Evolutionary conservation across 2,113 vertebrate genomes (phyloP).

Genomic region (Microcebus griseorufus): DNA sequence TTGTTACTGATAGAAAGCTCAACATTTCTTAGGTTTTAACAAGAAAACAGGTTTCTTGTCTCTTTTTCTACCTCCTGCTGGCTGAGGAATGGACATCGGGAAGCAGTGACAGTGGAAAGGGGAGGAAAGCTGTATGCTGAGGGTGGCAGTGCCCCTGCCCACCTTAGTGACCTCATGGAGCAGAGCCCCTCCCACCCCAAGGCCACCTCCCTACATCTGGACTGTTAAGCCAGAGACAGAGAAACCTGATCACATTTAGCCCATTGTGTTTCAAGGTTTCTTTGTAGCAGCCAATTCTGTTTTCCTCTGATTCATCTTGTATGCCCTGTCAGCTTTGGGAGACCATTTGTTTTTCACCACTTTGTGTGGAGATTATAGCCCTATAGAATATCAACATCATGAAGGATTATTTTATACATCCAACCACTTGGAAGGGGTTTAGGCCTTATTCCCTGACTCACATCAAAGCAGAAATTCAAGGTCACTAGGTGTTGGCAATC

Average conservation of each 20-base stretch:
- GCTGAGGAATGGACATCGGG: too few species aligned
- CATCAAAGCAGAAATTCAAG: background rate
- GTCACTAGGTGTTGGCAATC: background rate
- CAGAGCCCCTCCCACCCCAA: too few species aligned
- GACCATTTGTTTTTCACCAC: background rate
- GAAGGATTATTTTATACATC: background rate
- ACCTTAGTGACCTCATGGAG: too few species aligned
- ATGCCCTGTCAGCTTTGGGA: background rate
- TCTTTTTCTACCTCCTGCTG: too few species aligned
- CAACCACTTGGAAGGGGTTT: background rate
- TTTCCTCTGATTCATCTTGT: background rate
- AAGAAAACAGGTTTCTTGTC: too few species aligned
- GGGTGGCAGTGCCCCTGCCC: too few species aligned
- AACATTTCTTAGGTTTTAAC: too few species aligned
- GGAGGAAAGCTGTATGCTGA: too few species aligned
- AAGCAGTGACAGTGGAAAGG: too few species aligned
- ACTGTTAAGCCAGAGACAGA: background rate
- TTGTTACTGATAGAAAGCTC: too few species aligned
- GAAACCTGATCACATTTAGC: background rate
- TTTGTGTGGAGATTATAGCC: background rate
- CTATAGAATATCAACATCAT: background rate
- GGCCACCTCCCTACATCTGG: too few species aligned
- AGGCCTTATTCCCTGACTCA: background rate
- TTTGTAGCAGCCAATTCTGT: background rate
- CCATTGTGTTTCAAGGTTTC: background rate